Evolutionary conservation across 2,888 invertebrate species (phyloP).

Genomic region (Rhingia campestris): DNA sequence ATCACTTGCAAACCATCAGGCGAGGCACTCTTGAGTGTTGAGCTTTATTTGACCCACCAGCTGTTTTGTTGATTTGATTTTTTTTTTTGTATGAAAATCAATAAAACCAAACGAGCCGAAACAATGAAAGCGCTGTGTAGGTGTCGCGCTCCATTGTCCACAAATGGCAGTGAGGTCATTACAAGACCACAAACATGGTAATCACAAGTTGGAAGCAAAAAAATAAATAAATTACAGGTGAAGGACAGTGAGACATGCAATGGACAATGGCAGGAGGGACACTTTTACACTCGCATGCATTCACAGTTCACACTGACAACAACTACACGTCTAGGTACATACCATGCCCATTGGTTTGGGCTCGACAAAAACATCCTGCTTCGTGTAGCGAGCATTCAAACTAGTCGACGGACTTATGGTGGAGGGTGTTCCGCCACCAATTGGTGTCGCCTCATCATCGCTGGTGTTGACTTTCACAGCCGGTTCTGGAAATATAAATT

Average conservation of each 20-base stretch:
- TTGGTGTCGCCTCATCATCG: conserved; percentile 82
- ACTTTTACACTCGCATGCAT: background rate
- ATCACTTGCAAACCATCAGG: conserved; percentile 41
- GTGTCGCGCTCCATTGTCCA: conserved; percentile 46
- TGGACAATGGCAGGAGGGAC: conserved; percentile 50
- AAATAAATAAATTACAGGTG: conserved; percentile 41
- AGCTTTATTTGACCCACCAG: background rate
- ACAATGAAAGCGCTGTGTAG: conserved; percentile 39
- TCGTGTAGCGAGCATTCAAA: conserved; percentile 77
- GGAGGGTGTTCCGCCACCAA: conserved; percentile 80
- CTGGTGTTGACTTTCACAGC: conserved; percentile 80
- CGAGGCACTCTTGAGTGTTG: background rate
- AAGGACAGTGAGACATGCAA: conserved; percentile 67
- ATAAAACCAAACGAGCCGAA: conserved; percentile 53
- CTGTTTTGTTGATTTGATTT: conserved; percentile 14
- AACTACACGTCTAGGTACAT: conserved; percentile 71
- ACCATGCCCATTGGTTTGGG: conserved; percentile 81
- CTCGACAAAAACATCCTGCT: conserved; percentile 80
- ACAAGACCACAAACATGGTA: conserved; percentile 43
- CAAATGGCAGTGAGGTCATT: conserved; percentile 59
- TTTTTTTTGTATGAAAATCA: conserved; percentile 55
- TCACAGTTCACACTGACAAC: conserved; percentile 28
- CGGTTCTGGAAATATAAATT: conserved; percentile 82
- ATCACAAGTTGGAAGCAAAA: conserved; percentile 21
- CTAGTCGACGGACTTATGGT: conserved; percentile 81